Evolutionary conservation across 2,113 vertebrate genomes (phyloP).

Genomic region (Alligator sinensis): DNA sequence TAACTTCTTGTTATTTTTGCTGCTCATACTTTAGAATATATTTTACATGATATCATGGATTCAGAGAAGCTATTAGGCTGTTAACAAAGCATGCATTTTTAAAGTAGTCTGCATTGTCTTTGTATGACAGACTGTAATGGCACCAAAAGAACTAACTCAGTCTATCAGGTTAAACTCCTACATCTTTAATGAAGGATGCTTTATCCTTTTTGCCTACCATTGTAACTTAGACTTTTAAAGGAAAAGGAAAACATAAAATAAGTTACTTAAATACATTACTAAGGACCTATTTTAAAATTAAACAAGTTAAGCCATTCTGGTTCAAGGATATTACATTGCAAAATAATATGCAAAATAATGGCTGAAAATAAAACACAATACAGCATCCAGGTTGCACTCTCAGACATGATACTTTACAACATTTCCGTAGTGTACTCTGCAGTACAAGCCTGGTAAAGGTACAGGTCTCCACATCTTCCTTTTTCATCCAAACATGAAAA

Average conservation of each 20-base stretch:
- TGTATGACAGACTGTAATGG: neutral
- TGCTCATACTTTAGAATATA: fast-evolving
- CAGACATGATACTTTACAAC: no score
- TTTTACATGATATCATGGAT: neutral
- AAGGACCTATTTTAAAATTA: neutral
- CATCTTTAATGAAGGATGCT: neutral
- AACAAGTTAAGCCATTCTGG: neutral
- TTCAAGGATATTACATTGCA: neutral
- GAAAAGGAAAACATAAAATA: neutral
- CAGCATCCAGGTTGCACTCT: no score
- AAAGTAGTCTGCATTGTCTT: neutral
- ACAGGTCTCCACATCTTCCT: no score
- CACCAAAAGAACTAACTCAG: neutral
- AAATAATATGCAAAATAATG: neutral
- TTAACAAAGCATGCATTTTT: slow-evolving; percentile 2
- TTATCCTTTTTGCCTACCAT: neutral
- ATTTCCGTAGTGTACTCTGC: no score
- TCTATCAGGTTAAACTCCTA: neutral
- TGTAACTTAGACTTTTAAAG: neutral
- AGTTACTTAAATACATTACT: neutral
- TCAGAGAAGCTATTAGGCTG: neutral
- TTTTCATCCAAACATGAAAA: no score
- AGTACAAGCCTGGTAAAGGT: no score
- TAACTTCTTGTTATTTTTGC: neutral
- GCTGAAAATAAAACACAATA: no score